A percentile compares a stretch with the other conserved stretches of the same genome.
These are phyloP conservation scores for Psittacula cyanocephala DNA, from an alignment of 2,113 vertebrate genomes.

Conservation along the genomic window DNA sequence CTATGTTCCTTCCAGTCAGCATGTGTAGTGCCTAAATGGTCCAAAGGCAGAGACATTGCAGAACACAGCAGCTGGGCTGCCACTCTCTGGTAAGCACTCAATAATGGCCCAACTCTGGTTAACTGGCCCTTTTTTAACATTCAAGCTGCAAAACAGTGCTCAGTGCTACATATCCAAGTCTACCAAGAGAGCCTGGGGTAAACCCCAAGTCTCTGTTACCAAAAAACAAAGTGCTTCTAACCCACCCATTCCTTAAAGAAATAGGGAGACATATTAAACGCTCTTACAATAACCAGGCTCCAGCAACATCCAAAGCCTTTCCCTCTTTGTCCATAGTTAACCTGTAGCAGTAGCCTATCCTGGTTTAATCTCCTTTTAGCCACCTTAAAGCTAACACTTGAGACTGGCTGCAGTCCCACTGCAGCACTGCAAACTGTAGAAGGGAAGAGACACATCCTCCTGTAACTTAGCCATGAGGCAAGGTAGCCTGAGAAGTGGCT, in stretches of 20 bases:
- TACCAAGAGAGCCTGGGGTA: not conserved
- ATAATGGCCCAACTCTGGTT: not conserved
- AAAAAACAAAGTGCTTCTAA: not conserved
- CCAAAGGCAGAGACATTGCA: not conserved
- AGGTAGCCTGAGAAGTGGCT: not conserved
- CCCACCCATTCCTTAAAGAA: not conserved
- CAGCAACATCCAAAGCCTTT: not conserved
- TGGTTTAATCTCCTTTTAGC: not conserved
- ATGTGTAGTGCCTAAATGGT: not conserved
- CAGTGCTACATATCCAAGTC: not conserved
- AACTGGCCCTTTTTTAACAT: not conserved
- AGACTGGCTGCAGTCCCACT: not conserved
- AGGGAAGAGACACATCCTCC: not conserved
- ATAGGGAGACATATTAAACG: not conserved
- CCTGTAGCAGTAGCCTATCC: not conserved
- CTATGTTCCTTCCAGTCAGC: accelerated
- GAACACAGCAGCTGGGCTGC: not conserved
- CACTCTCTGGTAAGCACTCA: accelerated
- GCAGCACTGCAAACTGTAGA: not conserved
- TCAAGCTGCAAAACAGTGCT: not conserved
- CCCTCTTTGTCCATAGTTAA: not conserved
- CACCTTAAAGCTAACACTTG: not conserved
- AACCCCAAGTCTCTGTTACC: not conserved
- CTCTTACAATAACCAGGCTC: not conserved
- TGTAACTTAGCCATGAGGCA: not conserved